A percentile compares a stretch with the other conserved stretches of the same genome.
Evolutionary conservation across 2,113 vertebrate genomes (phyloP).

Genomic region (Ceyx melanurus): DNA sequence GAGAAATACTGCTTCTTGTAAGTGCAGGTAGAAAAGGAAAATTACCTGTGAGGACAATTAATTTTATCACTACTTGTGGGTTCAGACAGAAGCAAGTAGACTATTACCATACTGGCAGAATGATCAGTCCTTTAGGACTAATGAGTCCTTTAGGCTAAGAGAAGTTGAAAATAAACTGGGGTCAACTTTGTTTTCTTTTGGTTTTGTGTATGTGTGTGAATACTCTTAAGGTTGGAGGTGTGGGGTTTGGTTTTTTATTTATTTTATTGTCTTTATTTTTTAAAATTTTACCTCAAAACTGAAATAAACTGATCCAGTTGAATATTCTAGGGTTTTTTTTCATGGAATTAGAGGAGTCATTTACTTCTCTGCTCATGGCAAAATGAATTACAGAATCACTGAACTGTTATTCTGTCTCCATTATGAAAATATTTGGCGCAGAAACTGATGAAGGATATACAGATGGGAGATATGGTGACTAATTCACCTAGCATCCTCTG

Average conservation of each 20-base stretch:
- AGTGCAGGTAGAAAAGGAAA: conserved; percentile 23
- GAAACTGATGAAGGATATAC: background rate
- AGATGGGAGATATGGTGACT: conserved; percentile 25
- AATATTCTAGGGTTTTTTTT: background rate
- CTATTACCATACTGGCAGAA: background rate
- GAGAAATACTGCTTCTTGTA: conserved; percentile 25
- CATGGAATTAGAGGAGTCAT: background rate
- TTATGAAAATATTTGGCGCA: background rate
- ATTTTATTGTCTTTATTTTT: background rate
- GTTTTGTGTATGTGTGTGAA: too few species aligned
- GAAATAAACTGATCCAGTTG: background rate
- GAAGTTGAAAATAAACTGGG: background rate
- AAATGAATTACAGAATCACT: background rate
- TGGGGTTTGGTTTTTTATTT: background rate
- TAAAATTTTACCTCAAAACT: background rate
- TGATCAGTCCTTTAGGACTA: background rate
- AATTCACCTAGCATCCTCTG: conserved; percentile 22
- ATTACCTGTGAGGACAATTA: conserved; percentile 43
- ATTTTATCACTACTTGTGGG: background rate
- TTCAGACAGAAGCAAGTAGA: background rate
- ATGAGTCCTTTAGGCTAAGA: background rate
- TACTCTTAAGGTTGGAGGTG: background rate
- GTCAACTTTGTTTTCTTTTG: background rate
- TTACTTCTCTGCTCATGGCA: background rate
- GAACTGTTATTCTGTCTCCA: background rate